Evolutionary conservation across 2,888 invertebrate species (phyloP).

Genomic region (Yponomeuta sedellus): DNA sequence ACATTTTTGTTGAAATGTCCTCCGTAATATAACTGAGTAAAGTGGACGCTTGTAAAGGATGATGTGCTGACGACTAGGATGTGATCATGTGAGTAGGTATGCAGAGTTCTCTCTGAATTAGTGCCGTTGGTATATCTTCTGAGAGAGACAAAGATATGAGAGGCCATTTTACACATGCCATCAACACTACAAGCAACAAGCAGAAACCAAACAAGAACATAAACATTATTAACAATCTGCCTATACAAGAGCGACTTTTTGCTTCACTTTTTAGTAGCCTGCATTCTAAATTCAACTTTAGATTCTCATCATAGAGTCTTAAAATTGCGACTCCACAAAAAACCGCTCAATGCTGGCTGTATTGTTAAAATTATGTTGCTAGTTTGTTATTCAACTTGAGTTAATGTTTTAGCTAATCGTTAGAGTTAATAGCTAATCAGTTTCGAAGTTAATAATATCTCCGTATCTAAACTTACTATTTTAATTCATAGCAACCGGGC

Average conservation of each 20-base stretch:
- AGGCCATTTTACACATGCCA: not conserved
- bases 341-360: not conserved
- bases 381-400: not conserved
- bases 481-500: conserved; percentile 55
- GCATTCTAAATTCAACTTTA: conserved; percentile 1
- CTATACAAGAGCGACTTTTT: conserved; percentile 13
- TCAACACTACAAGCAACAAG: conserved; percentile 8
- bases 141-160: not conserved
- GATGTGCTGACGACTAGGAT: no score
- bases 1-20: no score
- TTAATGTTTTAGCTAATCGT: not conserved
- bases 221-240: conserved; percentile 13
- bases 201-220: conserved; percentile 13
- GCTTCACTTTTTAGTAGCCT: not conserved
- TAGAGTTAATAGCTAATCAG: not conserved
- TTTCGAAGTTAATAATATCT: not conserved
- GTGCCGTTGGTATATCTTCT: not conserved
- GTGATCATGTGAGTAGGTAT: no score
- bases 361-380: not conserved
- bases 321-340: not conserved
- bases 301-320: not conserved
- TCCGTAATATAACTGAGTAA: no score
- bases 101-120: no score
- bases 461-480: not conserved
- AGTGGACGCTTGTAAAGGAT: no score